These are phyloP conservation scores for Muscicapa comitata DNA, from an alignment of 2,797 vertebrate genomes.

Conservation along the genomic window DNA sequence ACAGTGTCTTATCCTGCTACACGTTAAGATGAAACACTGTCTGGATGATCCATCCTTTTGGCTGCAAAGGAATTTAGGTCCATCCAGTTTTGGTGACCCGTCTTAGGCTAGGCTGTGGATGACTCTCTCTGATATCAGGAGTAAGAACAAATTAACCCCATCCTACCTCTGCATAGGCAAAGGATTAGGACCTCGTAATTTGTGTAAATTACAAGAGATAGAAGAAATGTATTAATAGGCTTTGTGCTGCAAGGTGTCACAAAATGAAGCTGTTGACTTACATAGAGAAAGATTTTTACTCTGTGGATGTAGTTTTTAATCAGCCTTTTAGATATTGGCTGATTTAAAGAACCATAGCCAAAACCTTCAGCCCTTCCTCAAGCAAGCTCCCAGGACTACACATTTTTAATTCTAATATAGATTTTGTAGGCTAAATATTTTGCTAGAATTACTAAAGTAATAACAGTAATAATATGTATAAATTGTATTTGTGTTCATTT, in stretches of 20 bases:
- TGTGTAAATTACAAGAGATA: background rate
- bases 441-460: background rate
- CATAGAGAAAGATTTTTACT: background rate
- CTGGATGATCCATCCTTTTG: background rate
- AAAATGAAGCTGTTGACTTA: background rate
- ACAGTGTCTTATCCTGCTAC: background rate
- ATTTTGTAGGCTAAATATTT: slow-evolving; percentile 18
- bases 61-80: background rate
- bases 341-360: background rate
- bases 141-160: background rate
- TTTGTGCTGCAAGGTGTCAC: background rate
- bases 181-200: background rate
- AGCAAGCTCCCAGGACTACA: background rate
- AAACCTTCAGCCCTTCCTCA: background rate
- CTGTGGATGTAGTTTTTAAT: background rate
- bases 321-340: background rate
- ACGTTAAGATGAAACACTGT: background rate
- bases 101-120: background rate
- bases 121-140: background rate
- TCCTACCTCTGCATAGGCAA: background rate
- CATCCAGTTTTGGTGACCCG: background rate
- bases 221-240: background rate
- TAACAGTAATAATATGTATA: slow-evolving; percentile 16
- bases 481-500: slow-evolving; percentile 9
- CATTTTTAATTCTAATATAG: background rate